Evolutionary conservation across 1,140 invertebrate genomes (phyloP), one percentile per base, ranked within the genome.

Genomic region (Bathynomus jamesi): DNA sequence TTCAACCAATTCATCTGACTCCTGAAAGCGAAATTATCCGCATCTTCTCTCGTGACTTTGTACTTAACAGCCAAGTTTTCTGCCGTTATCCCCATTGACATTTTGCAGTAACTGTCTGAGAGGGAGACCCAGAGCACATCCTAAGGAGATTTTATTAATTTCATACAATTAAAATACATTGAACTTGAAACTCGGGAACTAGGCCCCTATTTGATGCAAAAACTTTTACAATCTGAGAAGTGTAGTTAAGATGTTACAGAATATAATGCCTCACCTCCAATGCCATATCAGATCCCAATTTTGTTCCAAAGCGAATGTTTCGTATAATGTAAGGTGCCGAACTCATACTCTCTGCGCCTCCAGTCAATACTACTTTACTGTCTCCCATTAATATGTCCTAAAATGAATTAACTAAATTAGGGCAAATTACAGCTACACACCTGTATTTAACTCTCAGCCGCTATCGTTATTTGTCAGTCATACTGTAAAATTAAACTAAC

Each of bases 51-150:
- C 0, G 89, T 90, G 30, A 99, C 86, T 31, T 90, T 89, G 80
- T 92, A 98, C 80, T 98, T 90, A 25, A 88, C 91, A 2, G 94
- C 96, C 31, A 99, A 85, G 82, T 99, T 99, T 84, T 99, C 97
- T 10, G 97, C 97, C 1, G 97, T 99, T 73, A 96, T 82, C 7
- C 92, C 97, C 97, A 99, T 99, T 0, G 95, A 92, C 24, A 94
- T 85, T 78, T 94, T 91, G 80, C 93, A 94, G 80, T 96, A 90
- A 0, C 87, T 87, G 81, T 99, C 97, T 0, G 90, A 90, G 0
- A 99, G 85, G 2, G 93, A 92, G n/a, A 88, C 83, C 96, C 96
- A 99, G 8, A 99, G 82, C 0, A 87, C 86, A 84, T 99, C 96
- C 84, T 99, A 95, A 10, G 25, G 17, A 64, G 13, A 63, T 63